Base-by-base conservation (phyloP, 2,888 invertebrate species). In the Danaus chrysippus region DNA sequence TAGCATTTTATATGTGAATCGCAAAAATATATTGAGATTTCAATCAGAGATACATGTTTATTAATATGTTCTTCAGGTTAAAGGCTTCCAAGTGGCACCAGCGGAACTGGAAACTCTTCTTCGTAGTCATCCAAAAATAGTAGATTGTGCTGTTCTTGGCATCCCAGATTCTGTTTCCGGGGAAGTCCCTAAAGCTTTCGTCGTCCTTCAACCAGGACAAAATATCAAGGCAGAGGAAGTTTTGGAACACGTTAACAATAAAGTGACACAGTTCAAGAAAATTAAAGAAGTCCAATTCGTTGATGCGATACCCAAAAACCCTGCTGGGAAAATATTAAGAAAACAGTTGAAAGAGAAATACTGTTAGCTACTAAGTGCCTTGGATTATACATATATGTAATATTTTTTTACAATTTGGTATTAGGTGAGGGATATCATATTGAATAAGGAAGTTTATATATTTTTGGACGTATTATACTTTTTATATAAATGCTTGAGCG, bases 141-240 rank as follows among this genome's bases (percentile, higher is more conserved):
- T 91, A 2, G 98, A 98, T 76, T 96, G 95, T 0, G 98, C 96
- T 0, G 97, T 98, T 0, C 83, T 97, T 66, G 97, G 97, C 0
- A 84, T 96, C n/a, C 93, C 94, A 0, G 93, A 96, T 73, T 86
- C 91, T 0, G 76, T 91, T 13, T 87, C 89, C n/a, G 97, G 97
- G 0, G 97, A 97, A 83, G 89, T 93, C 0, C 97, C 97, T 0
- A 93, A 93, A 72, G 97, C 96, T 0, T 95, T 94, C 75, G 82
- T 97, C 1, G 93, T 95, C 0, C 72, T 86, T 0, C 93, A 87
- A 54, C 73, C 78, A 3, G 84, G 82, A 3, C 81, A 93, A 9
- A 89, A 81, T 0, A 5, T 82, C 0, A 63, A 68, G 1, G 86
- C 88, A 9, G 92, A 93, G 3, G 94, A 95, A 34, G 85, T 96